A percentile compares a stretch with the other conserved stretches of the same genome.
These are phyloP conservation scores for Varecia variegata DNA, from an alignment of 2,797 vertebrate species.

Conservation along the genomic window DNA sequence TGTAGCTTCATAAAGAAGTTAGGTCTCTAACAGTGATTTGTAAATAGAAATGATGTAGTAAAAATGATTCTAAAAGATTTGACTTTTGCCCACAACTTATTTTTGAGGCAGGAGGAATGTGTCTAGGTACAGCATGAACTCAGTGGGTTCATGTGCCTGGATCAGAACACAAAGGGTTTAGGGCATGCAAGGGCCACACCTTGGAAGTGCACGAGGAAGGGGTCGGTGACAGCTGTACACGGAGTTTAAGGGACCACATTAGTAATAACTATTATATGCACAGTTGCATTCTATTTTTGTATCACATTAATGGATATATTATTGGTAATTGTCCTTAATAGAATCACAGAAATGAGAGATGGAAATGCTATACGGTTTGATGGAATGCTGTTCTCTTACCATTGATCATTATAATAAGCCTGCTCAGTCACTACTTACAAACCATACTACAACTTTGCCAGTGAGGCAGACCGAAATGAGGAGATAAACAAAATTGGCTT, in stretches of 20 bases:
- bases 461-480: constrained; percentile 56
- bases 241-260: background rate
- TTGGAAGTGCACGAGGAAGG: background rate
- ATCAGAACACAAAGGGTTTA: background rate
- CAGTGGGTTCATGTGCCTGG: background rate
- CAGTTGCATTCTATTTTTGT: constrained; percentile 44
- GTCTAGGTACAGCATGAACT: background rate
- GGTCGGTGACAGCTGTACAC: background rate
- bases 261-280: constrained; percentile 49
- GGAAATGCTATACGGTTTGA: constrained; percentile 33
- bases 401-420: constrained; percentile 56
- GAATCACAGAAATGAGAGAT: constrained; percentile 69
- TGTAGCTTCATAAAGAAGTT: background rate
- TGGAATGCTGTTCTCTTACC: background rate
- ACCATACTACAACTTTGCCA: constrained; percentile 47
- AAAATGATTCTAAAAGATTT: background rate
- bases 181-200: background rate
- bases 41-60: background rate
- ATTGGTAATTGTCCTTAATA: constrained; percentile 77
- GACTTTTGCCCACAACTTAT: background rate
- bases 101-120: background rate
- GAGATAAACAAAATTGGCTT: constrained; percentile 73
- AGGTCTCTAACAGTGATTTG: background rate
- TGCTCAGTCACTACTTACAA: constrained; percentile 55
- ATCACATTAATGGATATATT: constrained; percentile 63